phyloP scores from a whole-genome alignment of 1,140 invertebrate genomes.

The Eufriesea mexicana region DNA sequence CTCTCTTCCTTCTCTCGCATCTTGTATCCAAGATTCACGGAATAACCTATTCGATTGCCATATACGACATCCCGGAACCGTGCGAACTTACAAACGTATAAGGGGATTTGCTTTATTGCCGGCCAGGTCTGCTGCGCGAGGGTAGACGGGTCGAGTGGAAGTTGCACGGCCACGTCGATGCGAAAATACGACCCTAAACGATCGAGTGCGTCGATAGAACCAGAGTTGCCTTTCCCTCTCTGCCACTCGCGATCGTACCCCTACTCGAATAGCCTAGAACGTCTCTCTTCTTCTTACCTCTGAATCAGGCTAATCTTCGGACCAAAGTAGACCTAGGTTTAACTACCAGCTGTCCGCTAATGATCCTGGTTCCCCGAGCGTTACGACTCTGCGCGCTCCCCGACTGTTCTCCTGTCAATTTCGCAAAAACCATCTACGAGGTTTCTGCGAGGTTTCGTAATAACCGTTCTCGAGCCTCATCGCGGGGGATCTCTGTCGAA shows the following conservation, averaged over 20 bases:
- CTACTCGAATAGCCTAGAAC: too few species aligned
- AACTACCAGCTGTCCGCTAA: background rate
- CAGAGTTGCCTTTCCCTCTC: background rate
- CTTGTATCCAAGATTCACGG: constrained; percentile 31
- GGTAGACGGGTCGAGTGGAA: constrained; percentile 1
- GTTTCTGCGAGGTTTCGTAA: background rate
- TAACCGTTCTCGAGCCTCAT: background rate
- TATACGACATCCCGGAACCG: constrained; percentile 50
- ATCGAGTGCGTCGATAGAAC: background rate
- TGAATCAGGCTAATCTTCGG: background rate
- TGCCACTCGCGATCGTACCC: background rate
- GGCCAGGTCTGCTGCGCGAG: background rate
- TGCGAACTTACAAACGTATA: constrained; percentile 44
- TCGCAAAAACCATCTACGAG: background rate
- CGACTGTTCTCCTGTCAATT: background rate
- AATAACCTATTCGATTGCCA: constrained; percentile 35
- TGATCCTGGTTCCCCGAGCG: background rate
- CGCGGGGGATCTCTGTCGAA: background rate
- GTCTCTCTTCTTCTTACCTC: background rate
- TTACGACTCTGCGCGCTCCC: background rate
- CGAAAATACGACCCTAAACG: constrained; percentile 24
- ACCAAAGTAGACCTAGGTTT: background rate
- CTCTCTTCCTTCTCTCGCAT: background rate
- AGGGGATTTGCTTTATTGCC: constrained; percentile 44
- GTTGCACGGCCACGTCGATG: constrained; percentile 14